Base-by-base conservation (phyloP, 2,888 invertebrate species). In the Hypomecis punctinalis region DNA sequence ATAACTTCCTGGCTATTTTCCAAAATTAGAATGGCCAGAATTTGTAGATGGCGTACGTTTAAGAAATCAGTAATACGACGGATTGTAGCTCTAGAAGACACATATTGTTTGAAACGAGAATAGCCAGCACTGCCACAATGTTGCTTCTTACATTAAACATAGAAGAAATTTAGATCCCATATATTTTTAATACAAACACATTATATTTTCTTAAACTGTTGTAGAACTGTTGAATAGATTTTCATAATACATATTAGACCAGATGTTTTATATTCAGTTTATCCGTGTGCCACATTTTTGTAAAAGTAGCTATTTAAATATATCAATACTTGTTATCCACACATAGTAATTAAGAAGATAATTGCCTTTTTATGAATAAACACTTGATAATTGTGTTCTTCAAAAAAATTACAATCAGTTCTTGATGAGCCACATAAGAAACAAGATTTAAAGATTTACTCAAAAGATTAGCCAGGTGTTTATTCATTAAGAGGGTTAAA, bases 241-340 rank as follows among this genome's bases (percentile, higher is more conserved):
- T 63, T 53, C 47, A 53, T 48, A 58, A 52, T n/a, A 49, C 23
- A 54, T 45, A n/a, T 51, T 56, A 39, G 37, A 9, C 45, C n/a
- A 9, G 13, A 10, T 13, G 47, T 39, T 54, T 62, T 45, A 36
- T 58, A 53, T 61, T 57, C 48, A 35, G 59, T 59, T 66, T 49
- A 57, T 62, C 49, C 40, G 39, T 60, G 67, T 67, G 67, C 67
- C 67, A 67, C 67, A 63, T 63, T 60, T 60, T 57, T 67, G 9
- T 42, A 43, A n/a, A n/a, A n/a, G n/a, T 61, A 60, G 42, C 52
- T 56, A 47, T 51, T 5, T 40, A 64, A 37, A 55, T 64, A 39
- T 39, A 9, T 23, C 13, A 53, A 33, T 56, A 51, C 39, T 11
- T 60, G 33, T 40, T 53, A 49, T 61, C 37, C n/a, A 52, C 7